phyloP scores from a whole-genome alignment of 2,888 invertebrate species.

The Trissolcus japonicus region DNA sequence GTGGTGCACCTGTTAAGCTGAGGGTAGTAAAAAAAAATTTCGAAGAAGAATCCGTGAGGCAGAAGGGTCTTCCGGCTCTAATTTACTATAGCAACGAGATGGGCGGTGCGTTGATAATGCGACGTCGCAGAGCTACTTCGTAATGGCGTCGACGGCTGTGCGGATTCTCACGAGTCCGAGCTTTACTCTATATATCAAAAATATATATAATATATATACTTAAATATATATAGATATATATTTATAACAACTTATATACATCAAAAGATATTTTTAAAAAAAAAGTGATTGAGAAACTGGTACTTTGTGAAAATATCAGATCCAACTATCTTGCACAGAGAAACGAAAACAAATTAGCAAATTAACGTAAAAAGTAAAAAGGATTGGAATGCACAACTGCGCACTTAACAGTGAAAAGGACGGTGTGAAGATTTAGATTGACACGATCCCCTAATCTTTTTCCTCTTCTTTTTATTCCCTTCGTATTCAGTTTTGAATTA shows the following conservation, averaged over 20 bases:
- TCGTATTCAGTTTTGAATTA: neutral
- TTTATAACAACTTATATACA: too few species aligned
- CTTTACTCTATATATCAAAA: constrained; percentile 27
- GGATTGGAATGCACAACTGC: too few species aligned
- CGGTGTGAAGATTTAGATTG: too few species aligned
- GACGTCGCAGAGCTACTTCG: constrained; percentile 70
- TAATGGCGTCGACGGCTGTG: constrained; percentile 73
- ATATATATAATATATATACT: neutral
- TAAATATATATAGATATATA: too few species aligned
- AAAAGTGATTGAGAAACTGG: too few species aligned
- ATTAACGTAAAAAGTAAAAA: too few species aligned
- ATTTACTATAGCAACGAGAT: constrained; percentile 58
- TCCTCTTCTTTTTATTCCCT: neutral
- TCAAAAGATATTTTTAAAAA: too few species aligned
- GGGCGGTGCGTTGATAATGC: constrained; percentile 73
- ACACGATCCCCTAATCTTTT: neutral
- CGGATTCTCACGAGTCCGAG: constrained; percentile 67
- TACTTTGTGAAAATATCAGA: too few species aligned
- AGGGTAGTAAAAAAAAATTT: constrained; percentile 29
- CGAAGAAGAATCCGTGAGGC: constrained; percentile 44
- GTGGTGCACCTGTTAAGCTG: constrained; percentile 61
- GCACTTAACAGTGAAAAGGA: too few species aligned
- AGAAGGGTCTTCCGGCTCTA: constrained; percentile 44
- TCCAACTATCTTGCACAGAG: too few species aligned
- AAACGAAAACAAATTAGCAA: too few species aligned